These are phyloP conservation scores for Catamblyrhynchus diadema DNA, from an alignment of 2,797 vertebrate genomes.

Conservation along the genomic window DNA sequence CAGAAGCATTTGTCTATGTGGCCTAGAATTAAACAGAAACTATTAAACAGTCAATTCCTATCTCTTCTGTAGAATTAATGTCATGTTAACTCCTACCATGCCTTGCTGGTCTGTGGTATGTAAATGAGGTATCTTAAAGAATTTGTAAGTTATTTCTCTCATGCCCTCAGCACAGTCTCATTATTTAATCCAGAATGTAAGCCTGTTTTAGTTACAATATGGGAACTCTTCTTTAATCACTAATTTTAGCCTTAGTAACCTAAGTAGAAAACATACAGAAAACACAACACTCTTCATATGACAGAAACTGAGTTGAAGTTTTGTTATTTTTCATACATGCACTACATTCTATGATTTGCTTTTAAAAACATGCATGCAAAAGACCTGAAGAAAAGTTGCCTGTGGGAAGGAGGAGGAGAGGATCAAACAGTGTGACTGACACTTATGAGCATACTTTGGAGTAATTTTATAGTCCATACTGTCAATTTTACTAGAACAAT, in stretches of 20 bases:
- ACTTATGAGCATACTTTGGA: neutral
- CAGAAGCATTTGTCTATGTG: conserved; percentile 62
- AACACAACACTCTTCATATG: neutral
- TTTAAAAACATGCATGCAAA: neutral
- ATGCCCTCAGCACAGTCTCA: neutral
- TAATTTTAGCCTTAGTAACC: conserved; percentile 20
- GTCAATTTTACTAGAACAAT: neutral
- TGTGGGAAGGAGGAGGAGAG: neutral
- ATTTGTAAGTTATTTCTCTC: neutral
- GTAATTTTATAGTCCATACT: neutral
- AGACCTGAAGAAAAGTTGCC: neutral
- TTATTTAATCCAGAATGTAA: neutral
- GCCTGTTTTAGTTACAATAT: neutral
- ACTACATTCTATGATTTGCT: neutral
- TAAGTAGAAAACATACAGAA: neutral
- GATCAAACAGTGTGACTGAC: neutral
- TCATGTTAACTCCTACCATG: conserved; percentile 47
- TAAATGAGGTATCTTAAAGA: conserved; percentile 3
- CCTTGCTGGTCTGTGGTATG: neutral
- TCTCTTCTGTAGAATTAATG: conserved; percentile 51
- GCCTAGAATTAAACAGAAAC: conserved; percentile 67
- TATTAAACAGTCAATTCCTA: conserved; percentile 65
- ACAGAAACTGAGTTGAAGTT: neutral
- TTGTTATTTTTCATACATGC: neutral
- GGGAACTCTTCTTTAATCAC: neutral